phyloP scores from a whole-genome alignment of 2,113 vertebrate species.

The Myotis davidii region DNA sequence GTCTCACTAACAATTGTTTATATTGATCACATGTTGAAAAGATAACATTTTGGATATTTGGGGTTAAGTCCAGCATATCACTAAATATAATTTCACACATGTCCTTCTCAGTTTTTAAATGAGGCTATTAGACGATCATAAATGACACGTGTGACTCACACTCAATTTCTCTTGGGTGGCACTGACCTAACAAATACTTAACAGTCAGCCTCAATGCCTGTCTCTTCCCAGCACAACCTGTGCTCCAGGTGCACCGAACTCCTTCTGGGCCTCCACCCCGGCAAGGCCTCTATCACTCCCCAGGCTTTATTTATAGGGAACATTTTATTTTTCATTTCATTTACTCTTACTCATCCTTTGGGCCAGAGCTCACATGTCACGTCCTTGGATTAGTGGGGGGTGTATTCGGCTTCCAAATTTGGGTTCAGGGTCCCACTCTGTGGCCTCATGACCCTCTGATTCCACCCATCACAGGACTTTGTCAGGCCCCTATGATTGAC shows the following conservation, averaged over 20 bases:
- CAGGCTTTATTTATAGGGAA: neutral
- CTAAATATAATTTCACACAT: neutral
- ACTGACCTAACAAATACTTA: neutral
- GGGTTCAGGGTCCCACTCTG: neutral
- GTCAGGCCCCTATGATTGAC: neutral
- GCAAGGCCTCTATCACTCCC: neutral
- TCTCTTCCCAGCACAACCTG: neutral
- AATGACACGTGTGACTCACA: neutral
- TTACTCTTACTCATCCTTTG: neutral
- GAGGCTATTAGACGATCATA: neutral
- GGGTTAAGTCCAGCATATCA: neutral
- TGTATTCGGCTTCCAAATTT: neutral
- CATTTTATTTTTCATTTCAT: neutral
- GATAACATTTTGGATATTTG: no score
- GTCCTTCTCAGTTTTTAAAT: neutral
- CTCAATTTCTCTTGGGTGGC: neutral
- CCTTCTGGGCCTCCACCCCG: neutral
- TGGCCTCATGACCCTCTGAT: neutral
- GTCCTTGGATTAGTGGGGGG: neutral
- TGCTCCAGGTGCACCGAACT: neutral
- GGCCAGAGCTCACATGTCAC: neutral
- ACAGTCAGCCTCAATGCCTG: neutral
- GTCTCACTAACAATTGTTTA: neutral
- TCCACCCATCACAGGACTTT: neutral
- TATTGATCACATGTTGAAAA: neutral